Evolutionary conservation across 2,113 vertebrate genomes (phyloP).

Genomic region (Thalassarche chlororhynchos): DNA sequence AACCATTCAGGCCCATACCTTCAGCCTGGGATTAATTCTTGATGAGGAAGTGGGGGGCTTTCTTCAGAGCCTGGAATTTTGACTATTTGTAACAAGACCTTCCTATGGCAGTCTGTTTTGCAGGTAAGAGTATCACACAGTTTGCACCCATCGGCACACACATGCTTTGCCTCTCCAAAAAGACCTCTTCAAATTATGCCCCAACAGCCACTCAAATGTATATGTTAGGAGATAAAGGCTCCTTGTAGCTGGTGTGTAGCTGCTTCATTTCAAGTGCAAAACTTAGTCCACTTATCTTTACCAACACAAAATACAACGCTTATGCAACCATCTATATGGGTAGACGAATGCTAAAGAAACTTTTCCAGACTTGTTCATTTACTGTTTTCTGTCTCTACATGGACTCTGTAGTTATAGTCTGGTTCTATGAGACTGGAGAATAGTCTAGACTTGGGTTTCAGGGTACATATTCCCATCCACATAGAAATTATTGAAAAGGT

Average conservation of each 20-base stretch:
- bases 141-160: background rate
- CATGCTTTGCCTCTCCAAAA: background rate
- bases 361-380: background rate
- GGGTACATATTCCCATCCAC: background rate
- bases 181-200: background rate
- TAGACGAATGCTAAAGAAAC: background rate
- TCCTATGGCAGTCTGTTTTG: background rate
- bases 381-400: background rate
- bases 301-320: background rate
- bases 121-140: background rate
- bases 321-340: background rate
- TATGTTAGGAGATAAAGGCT: background rate
- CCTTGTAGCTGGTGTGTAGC: background rate
- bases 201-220: background rate
- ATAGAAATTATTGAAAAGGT: background rate
- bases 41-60: background rate
- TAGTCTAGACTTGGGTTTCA: background rate
- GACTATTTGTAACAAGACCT: background rate
- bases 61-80: background rate
- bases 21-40: background rate
- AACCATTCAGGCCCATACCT: background rate
- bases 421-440: background rate
- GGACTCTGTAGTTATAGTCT: background rate
- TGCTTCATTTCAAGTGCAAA: background rate
- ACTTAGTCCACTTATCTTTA: background rate